Conservation (phyloP, 2,113 vertebrate genomes). For the Psammodynastes pulverulentus region DNA sequence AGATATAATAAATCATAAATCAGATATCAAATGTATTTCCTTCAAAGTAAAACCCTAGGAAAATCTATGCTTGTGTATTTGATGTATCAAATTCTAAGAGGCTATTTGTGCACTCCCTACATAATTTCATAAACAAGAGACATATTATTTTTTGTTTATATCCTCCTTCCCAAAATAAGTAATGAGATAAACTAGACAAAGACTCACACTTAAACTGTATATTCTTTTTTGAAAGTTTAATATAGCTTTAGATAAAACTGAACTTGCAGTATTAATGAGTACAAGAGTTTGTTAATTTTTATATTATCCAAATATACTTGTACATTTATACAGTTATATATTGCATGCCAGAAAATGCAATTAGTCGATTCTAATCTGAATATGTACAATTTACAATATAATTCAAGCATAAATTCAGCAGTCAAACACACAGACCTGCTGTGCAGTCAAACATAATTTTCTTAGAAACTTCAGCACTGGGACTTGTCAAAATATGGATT, state of each 20-base stretch:
- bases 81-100: not conserved
- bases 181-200: conserved; percentile 35
- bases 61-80: not conserved
- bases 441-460: conserved; percentile 37
- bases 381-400: conserved; percentile 64
- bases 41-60: not conserved
- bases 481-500: not conserved
- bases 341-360: conserved; percentile 63
- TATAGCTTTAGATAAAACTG: conserved; percentile 64
- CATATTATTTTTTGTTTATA: not conserved
- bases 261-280: conserved; percentile 62
- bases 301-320: conserved; percentile 51
- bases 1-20: not conserved
- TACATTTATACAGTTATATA: conserved; percentile 64
- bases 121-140: not conserved
- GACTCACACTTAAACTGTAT: conserved; percentile 51
- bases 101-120: not conserved
- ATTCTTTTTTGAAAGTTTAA: conserved; percentile 63
- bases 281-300: conserved; percentile 52
- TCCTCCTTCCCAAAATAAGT: not conserved
- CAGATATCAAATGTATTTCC: not conserved
- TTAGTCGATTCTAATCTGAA: conserved; percentile 43
- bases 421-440: conserved; percentile 65
- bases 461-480: conserved; percentile 23
- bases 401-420: conserved; percentile 62